Evolutionary conservation across 2,797 vertebrate species (phyloP).

Genomic region (Gadopsis marmoratus): DNA sequence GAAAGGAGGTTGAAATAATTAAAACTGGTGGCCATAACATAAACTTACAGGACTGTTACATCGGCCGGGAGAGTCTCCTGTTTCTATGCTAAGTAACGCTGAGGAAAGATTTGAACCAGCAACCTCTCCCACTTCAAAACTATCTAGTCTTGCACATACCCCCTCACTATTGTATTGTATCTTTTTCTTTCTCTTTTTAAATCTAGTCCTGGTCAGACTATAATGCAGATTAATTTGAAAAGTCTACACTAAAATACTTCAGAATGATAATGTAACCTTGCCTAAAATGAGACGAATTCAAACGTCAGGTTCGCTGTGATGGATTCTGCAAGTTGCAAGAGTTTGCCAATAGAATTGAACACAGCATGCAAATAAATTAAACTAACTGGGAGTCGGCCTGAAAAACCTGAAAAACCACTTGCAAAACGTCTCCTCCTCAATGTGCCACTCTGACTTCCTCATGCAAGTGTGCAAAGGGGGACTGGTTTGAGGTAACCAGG

Average conservation of each 20-base stretch:
- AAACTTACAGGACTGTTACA: too few species aligned
- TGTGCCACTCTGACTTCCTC: background rate
- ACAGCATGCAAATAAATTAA: background rate
- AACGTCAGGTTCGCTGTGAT: background rate
- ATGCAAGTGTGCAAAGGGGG: background rate
- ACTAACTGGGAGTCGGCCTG: background rate
- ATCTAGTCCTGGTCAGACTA: background rate
- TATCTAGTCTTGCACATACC: too few species aligned
- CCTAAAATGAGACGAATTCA: background rate
- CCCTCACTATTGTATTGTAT: too few species aligned
- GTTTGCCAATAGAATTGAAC: too few species aligned
- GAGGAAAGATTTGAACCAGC: too few species aligned
- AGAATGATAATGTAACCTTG: background rate
- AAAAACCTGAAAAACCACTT: background rate
- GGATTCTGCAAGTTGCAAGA: background rate
- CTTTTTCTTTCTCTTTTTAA: too few species aligned
- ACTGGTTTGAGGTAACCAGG: constrained; percentile 6
- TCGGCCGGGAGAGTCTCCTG: too few species aligned
- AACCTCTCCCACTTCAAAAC: too few species aligned
- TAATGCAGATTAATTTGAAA: background rate
- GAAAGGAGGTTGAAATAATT: too few species aligned
- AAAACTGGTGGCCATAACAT: too few species aligned
- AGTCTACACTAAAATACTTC: background rate
- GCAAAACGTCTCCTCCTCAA: background rate
- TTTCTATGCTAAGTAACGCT: too few species aligned